Percentiles rank a stretch among this genome's conserved stretches.
These are phyloP conservation scores for Meloidogyne exigua DNA, from an alignment of 1,140 invertebrate genomes.

Conservation along the genomic window DNA sequence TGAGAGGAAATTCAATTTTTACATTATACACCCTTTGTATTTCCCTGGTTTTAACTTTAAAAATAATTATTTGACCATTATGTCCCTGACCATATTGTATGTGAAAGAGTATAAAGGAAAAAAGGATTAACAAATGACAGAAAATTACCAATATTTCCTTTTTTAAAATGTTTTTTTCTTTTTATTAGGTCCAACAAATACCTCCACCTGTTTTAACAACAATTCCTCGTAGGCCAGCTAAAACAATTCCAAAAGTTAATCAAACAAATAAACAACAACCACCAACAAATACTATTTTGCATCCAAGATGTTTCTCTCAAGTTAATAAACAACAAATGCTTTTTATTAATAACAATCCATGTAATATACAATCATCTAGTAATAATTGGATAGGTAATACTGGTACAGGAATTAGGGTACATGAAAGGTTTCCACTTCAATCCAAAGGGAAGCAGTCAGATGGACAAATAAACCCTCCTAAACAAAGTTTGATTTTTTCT, in stretches of 20 bases:
- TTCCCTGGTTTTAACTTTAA: too few species aligned
- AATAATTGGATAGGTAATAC: background rate
- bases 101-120: too few species aligned
- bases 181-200: background rate
- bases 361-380: background rate
- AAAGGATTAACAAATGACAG: too few species aligned
- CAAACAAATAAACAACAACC: background rate
- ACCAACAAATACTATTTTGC: background rate
- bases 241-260: background rate
- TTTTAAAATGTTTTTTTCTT: too few species aligned
- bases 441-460: background rate
- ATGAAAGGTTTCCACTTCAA: background rate
- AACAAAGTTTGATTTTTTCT: background rate
- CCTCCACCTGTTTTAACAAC: background rate
- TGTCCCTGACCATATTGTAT: too few species aligned
- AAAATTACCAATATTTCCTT: too few species aligned
- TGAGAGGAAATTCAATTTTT: too few species aligned
- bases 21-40: too few species aligned
- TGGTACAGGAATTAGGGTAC: background rate
- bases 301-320: background rate
- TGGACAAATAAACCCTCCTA: background rate
- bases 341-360: background rate
- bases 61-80: too few species aligned
- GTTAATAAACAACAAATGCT: background rate
- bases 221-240: constrained; percentile 3